Conservation (phyloP, 92 coral and sea anemone genomes). For the Zoanthus sansibaricus region DNA sequence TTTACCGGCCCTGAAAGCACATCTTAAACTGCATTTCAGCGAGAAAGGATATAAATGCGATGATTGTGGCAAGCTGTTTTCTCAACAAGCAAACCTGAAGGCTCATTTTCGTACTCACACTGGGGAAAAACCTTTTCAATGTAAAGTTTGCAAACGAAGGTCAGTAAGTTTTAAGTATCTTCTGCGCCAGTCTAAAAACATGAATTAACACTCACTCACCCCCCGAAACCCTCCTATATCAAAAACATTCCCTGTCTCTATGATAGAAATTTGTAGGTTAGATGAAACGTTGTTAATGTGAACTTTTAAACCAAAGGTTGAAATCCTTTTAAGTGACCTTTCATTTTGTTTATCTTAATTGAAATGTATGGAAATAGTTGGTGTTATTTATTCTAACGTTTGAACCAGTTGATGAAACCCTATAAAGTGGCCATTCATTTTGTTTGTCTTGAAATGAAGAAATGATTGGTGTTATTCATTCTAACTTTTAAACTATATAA, state of each 20-base stretch:
- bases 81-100: conserved; percentile 30
- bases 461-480: neutral
- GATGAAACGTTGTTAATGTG: too few relatives aligned
- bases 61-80: conserved; percentile 34
- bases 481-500: neutral
- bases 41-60: conserved; percentile 27
- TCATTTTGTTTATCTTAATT: too few relatives aligned
- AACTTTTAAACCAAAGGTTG: too few relatives aligned
- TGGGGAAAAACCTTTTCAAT: conserved; percentile 34
- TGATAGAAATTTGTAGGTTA: too few relatives aligned
- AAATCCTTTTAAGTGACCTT: too few relatives aligned
- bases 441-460: neutral
- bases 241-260: too few relatives aligned
- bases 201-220: too few relatives aligned
- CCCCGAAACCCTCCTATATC: too few relatives aligned
- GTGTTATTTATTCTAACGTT: too few relatives aligned
- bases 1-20: conserved; percentile 14
- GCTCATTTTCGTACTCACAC: conserved; percentile 30
- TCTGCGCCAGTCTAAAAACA: neutral
- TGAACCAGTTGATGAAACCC: too few relatives aligned
- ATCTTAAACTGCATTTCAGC: conserved; percentile 16
- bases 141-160: conserved; percentile 37
- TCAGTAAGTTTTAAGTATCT: neutral
- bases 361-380: too few relatives aligned
- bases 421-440: too few relatives aligned